Evolutionary conservation across 2,797 vertebrate species (phyloP).

Genomic region (Acomys russatus): DNA sequence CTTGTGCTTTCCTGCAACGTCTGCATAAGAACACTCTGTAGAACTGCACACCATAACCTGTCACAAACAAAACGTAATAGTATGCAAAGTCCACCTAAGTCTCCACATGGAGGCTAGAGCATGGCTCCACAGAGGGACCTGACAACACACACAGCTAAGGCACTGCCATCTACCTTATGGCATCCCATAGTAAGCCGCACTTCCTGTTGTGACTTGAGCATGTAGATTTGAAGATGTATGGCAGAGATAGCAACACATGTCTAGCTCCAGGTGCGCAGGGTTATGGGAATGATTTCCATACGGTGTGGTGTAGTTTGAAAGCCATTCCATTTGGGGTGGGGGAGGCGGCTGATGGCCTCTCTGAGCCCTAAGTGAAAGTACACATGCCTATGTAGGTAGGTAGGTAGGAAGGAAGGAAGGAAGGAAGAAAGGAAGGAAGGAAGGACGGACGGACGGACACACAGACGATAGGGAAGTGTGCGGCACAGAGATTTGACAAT

Average conservation of each 20-base stretch:
- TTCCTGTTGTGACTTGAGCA: neutral
- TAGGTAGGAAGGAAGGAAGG: no score
- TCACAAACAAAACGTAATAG: conserved; percentile 19
- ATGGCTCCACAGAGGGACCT: neutral
- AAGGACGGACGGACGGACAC: no score
- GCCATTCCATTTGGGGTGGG: neutral
- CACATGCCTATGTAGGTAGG: neutral
- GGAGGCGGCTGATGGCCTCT: neutral
- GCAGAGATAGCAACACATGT: neutral
- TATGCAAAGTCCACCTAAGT: neutral
- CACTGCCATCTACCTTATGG: neutral
- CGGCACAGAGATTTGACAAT: no score
- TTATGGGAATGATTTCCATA: neutral
- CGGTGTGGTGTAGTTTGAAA: neutral
- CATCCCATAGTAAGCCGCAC: neutral
- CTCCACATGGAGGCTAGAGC: neutral
- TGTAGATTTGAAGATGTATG: neutral
- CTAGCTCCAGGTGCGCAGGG: neutral
- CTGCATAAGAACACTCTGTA: neutral
- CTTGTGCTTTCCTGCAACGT: neutral
- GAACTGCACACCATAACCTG: neutral
- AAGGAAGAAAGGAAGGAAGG: no score
- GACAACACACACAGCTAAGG: neutral
- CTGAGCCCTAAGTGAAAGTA: neutral
- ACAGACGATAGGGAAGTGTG: no score